Conservation (phyloP, 2,113 vertebrate genomes). For the Nesospiza acunhae region DNA sequence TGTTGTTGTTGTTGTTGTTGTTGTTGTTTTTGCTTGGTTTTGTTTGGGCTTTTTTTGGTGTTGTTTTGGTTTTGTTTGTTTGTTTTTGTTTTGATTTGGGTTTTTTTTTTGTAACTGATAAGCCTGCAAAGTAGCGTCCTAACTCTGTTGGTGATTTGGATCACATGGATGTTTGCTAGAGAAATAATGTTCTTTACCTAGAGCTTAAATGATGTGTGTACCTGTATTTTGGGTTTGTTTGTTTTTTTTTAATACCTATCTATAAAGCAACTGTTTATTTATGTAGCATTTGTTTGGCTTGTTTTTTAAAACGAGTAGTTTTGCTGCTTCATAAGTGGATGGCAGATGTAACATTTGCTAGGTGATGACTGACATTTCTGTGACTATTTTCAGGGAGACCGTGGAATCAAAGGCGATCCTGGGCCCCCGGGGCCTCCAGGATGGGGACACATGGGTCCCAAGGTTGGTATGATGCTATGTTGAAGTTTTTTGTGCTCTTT, state of each 20-base stretch:
- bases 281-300: background rate
- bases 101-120: background rate
- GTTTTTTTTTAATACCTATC: background rate
- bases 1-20: background rate
- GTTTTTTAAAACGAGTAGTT: background rate
- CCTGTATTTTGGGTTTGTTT: background rate
- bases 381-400: conserved; percentile 75
- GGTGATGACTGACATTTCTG: background rate
- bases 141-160: background rate
- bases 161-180: background rate
- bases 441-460: conserved; percentile 73
- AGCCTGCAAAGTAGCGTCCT: background rate
- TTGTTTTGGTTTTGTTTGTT: no score
- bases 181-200: background rate
- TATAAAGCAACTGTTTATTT: background rate
- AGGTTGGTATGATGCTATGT: conserved; percentile 60
- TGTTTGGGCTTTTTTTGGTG: background rate
- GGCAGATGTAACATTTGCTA: background rate
- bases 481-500: background rate
- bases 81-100: background rate
- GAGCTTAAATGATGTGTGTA: background rate
- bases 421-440: conserved; percentile 76
- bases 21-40: background rate
- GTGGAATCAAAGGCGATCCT: conserved; percentile 73
- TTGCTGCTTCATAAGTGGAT: background rate